Base-by-base conservation (phyloP, 2,797 vertebrate genomes). In the Chromis chromis region DNA sequence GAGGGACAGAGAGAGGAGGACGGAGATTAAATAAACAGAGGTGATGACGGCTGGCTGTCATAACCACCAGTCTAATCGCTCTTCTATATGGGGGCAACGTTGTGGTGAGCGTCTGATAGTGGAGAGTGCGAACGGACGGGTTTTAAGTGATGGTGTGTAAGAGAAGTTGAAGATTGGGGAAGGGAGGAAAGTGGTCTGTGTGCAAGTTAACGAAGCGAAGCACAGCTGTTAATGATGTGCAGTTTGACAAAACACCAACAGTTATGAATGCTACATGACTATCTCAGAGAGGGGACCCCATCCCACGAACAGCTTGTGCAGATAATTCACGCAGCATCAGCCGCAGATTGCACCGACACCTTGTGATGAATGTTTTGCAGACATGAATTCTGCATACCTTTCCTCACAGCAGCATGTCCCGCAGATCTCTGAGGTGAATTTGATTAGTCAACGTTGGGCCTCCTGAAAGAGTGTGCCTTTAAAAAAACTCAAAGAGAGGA, bases 31-130 rank as follows among this genome's bases (percentile, higher is more conserved):
- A 88, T 80, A 91, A 92, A 92, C 86, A 90, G 70, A 86, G 78
- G 88, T 79, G 87, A 83, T 88, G 92, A 92, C 24, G 66, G 74
- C 80, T 63, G 79, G 70, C 74, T 71, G 79, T 92, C 91, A 91
- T 85, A 88, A 86, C 44, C 71, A 22, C 61, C 55, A 31, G 1
- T 58, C 76, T 57, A 70, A 79, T 88, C 78, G 77, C 61, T 66
- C 55, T 36, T 53, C 54, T 64, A 61, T 74, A 22, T 22, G 56
- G 65, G 76, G 53, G 58, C 44, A 72, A n/a, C 6, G n/a, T 19
- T 76, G 65, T 70, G 74, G 65, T 55, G 66, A 67, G 24, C 76
- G 54, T 9, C 65, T 76, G 86, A 87, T 86, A 81, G 76, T 5
- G 60, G 36, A 33, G 61, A 49, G 66, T 22, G 77, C 25, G 50